phyloP scores from a whole-genome alignment of 2,888 invertebrate genomes.

The Ptilodon capucinus region DNA sequence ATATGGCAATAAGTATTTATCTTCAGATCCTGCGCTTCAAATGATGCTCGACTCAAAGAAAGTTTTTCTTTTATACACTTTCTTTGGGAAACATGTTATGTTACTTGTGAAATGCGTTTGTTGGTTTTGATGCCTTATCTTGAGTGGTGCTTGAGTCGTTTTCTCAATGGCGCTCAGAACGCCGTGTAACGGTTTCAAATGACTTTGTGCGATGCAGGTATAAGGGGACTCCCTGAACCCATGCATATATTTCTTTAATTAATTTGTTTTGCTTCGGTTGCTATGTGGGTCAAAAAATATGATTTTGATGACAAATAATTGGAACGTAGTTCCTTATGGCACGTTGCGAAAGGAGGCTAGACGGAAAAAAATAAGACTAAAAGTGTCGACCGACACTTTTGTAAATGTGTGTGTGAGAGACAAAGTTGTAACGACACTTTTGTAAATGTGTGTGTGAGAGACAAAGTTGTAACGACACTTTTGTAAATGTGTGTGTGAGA shows the following conservation, averaged over 20 bases:
- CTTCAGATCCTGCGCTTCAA: no score
- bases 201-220: not conserved
- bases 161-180: not conserved
- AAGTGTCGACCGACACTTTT: no score
- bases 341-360: no score
- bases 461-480: no score
- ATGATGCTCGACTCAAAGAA: slow-evolving; percentile 14
- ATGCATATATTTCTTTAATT: not conserved
- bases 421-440: no score
- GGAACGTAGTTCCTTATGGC: no score
- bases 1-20: no score
- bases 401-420: no score
- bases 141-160: not conserved
- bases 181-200: not conserved
- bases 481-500: no score
- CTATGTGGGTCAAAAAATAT: not conserved
- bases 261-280: not conserved
- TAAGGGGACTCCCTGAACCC: not conserved
- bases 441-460: no score
- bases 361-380: no score
- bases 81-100: not conserved
- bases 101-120: not conserved
- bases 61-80: slow-evolving; percentile 8
- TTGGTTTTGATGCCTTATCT: not conserved
- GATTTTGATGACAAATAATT: not conserved